Conservation (phyloP, 2,797 vertebrate species). For the Apogon talboti region DNA sequence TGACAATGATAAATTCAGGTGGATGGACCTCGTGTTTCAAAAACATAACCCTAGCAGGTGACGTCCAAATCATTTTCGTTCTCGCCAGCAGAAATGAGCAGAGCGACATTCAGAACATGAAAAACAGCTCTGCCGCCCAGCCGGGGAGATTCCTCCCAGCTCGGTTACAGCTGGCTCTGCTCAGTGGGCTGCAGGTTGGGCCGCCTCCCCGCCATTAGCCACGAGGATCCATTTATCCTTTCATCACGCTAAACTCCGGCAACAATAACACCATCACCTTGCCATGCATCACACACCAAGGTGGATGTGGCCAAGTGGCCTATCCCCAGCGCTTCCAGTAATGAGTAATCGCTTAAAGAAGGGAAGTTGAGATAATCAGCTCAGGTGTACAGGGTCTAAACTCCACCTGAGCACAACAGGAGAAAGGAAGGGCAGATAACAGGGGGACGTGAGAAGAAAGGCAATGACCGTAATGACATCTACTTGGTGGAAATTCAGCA, state of each 20-base stretch:
- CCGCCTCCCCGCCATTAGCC: conserved; percentile 67
- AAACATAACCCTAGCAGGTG: conserved; percentile 72
- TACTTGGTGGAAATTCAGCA: conserved; percentile 5
- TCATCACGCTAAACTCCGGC: conserved; percentile 61
- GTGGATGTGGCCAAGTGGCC: conserved; percentile 46
- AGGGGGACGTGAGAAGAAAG: conserved; percentile 32
- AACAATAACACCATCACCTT: conserved; percentile 64
- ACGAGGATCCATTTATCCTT: conserved; percentile 70
- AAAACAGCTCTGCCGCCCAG: conserved; percentile 60
- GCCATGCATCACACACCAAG: conserved; percentile 45
- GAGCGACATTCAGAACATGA: conserved; percentile 71
- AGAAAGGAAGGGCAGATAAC: conserved; percentile 14
- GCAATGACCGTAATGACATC: conserved; percentile 25
- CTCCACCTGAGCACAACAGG: conserved; percentile 27
- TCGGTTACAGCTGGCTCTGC: conserved; percentile 71
- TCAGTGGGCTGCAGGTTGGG: conserved; percentile 64
- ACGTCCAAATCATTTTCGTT: conserved; percentile 65
- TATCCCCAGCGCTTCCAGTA: conserved; percentile 40
- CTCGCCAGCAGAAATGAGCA: conserved; percentile 59
- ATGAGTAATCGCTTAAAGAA: conserved; percentile 56
- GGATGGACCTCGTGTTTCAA: conserved; percentile 68
- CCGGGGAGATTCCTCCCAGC: conserved; percentile 52
- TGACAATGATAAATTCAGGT: conserved; percentile 73
- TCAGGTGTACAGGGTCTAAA: conserved; percentile 44
- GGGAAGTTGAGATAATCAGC: conserved; percentile 48